Evolutionary conservation across 2,888 invertebrate genomes (phyloP), one percentile per base, ranked within the genome.

Genomic region (Orchesellides sinensis): DNA sequence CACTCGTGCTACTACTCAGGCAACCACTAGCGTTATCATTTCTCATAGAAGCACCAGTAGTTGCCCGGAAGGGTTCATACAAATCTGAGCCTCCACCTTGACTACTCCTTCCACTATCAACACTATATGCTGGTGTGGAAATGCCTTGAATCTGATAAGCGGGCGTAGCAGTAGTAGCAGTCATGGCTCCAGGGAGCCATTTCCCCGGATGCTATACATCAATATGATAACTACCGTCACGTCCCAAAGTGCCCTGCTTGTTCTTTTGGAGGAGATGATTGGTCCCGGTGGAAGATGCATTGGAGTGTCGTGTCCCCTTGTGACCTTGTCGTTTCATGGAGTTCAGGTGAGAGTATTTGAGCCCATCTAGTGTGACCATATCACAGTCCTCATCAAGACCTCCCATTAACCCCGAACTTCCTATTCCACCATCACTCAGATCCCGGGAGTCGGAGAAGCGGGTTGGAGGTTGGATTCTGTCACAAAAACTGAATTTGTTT

Each of bases 391-490:
- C 70, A 49, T 74, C 81, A 25, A 74, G 47, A 35, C 75, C 75
- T 52, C 29, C 63, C 74, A 75, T 78, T 52, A 83, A 63, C 73
- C 78, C 83, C 63, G 83, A 83, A 49, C 70, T 40, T 10, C 77
- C 83, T 72, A 83, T 83, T 27, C 80, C 84, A 25, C 77, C 85
- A 63, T 85, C 86, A 79, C 87, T 86, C 69, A 87, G 70, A 17
- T 87, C 86, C 54, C 85, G 49, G 3, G 87, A 84, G 92, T 96
- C 96, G 88, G 96, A 95, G 92, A 96, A 96, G 87, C 96, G 93
- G 89, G 94, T 93, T 89, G 96, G 96, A 89, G 96, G 96, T 92
- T 96, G 94, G 89, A 95, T 94, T 91, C 94, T 93, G 89, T 95
- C n/a, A n/a, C 93, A 94, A 92, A 94, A 95, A 90, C 94, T 94